These are phyloP conservation scores for Agonopterix subpropinquella DNA, from an alignment of 2,888 invertebrate genomes.

Conservation along the genomic window DNA sequence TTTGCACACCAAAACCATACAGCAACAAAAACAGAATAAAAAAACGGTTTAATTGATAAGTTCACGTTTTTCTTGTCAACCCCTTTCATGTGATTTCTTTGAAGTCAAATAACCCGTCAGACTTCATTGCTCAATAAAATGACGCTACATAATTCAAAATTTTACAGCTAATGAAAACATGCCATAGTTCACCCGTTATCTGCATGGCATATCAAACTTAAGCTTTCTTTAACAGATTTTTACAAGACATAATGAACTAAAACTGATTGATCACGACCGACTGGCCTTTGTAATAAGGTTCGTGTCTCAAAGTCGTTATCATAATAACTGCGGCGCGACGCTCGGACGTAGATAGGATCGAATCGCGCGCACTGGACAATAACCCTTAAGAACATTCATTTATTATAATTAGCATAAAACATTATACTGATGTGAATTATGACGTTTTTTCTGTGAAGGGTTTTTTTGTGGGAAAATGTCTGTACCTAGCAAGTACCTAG, in stretches of 20 bases:
- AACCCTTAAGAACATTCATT: conserved; percentile 62
- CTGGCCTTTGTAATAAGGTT: conserved; percentile 50
- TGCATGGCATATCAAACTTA: conserved; percentile 4
- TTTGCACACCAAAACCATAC: too few relatives aligned
- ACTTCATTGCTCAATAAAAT: too few relatives aligned
- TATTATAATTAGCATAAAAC: conserved; percentile 60
- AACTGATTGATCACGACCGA: conserved; percentile 54
- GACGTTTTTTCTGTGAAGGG: conserved; percentile 23
- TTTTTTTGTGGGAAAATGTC: background rate
- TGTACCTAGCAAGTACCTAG: background rate
- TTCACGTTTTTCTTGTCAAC: too few relatives aligned
- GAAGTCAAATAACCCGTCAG: too few relatives aligned
- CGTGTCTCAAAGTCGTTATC: conserved; percentile 66
- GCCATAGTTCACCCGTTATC: conserved; percentile 4
- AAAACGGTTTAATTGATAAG: too few relatives aligned
- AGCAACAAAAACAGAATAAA: too few relatives aligned
- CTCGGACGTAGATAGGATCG: conserved; percentile 66
- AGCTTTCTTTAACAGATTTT: conserved; percentile 10
- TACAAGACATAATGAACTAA: conserved; percentile 41
- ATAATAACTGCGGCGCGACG: conserved; percentile 64
- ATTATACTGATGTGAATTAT: conserved; percentile 34
- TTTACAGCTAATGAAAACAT: background rate
- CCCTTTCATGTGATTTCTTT: too few relatives aligned
- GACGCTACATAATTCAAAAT: too few relatives aligned
- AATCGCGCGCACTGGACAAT: conserved; percentile 70